These are phyloP conservation scores for Rapana venosa DNA, from an alignment of 2,888 invertebrate species.

Conservation along the genomic window DNA sequence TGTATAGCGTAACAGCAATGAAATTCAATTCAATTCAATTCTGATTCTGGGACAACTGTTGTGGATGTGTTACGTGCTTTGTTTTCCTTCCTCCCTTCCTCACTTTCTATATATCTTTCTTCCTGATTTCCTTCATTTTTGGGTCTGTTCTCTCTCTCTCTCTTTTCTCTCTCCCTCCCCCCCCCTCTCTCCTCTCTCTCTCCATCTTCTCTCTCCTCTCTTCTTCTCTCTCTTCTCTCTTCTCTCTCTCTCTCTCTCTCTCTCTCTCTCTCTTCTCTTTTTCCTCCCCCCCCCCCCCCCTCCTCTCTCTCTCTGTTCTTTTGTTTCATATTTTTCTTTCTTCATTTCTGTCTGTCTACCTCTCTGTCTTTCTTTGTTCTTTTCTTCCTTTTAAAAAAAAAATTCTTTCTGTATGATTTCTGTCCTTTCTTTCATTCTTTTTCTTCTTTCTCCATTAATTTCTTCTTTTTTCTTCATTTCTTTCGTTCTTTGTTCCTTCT, in stretches of 20 bases:
- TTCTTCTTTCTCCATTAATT: too few species aligned
- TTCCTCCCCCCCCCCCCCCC: not conserved
- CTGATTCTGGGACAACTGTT: too few species aligned
- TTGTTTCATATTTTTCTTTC: not conserved
- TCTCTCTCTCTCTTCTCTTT: slow-evolving; percentile 20
- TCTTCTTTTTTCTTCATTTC: slow-evolving; percentile 18
- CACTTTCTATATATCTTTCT: too few species aligned
- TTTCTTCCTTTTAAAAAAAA: too few species aligned
- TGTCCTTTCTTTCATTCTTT: too few species aligned
- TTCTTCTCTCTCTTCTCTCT: not conserved
- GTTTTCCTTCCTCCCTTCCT: too few species aligned
- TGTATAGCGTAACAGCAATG: too few species aligned
- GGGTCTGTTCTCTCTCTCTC: not conserved
- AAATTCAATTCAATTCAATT: too few species aligned
- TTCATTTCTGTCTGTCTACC: slow-evolving; percentile 6
- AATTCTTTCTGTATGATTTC: too few species aligned
- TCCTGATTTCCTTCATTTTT: not conserved
- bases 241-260: slow-evolving; percentile 4
- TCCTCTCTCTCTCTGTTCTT: not conserved
- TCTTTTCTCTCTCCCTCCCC: not conserved
- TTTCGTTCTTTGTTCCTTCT: not conserved
- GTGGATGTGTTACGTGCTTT: too few species aligned
- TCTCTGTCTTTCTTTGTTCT: slow-evolving; percentile 30
- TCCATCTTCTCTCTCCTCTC: not conserved
- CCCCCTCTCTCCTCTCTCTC: slow-evolving; percentile 13